Percentiles rank a stretch among this genome's conserved stretches.
These are phyloP conservation scores for Amia ocellicauda DNA, from an alignment of 2,113 vertebrate genomes.

Conservation along the genomic window DNA sequence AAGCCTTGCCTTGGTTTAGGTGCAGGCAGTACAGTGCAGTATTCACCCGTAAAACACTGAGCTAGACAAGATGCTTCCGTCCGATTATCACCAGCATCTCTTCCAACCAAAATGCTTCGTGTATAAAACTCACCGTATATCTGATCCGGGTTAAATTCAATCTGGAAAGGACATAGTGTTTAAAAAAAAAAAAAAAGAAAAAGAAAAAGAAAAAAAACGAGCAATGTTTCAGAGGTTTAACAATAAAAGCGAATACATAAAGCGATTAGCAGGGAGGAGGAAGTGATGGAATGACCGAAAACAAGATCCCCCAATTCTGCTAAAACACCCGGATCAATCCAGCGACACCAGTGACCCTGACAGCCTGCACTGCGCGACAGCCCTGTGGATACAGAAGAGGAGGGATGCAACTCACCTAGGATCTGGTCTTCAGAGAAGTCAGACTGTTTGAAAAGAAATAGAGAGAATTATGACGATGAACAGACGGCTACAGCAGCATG, in stretches of 20 bases:
- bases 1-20: too few relatives aligned
- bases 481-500: too few relatives aligned
- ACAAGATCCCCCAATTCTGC: not conserved
- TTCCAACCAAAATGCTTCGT: too few relatives aligned
- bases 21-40: too few relatives aligned
- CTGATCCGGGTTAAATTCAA: slow-evolving; percentile 1
- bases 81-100: too few relatives aligned
- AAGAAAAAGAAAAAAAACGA: not conserved
- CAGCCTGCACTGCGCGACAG: too few relatives aligned
- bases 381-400: not conserved
- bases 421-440: slow-evolving; percentile 91
- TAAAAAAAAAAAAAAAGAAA: not conserved
- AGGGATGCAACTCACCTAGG: slow-evolving; percentile 66
- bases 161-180: not conserved
- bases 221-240: not conserved
- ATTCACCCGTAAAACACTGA: too few relatives aligned
- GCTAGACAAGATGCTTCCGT: too few relatives aligned
- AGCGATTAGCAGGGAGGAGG: not conserved
- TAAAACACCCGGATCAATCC: too few relatives aligned
- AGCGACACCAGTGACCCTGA: too few relatives aligned
- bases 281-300: not conserved
- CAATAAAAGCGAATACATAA: not conserved
- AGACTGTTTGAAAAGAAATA: slow-evolving; percentile 73
- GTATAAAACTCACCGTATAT: slow-evolving; percentile 1
- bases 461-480: too few relatives aligned